Evolutionary conservation across 1,140 invertebrate genomes (phyloP).

Genomic region (Palaemon carinicauda): DNA sequence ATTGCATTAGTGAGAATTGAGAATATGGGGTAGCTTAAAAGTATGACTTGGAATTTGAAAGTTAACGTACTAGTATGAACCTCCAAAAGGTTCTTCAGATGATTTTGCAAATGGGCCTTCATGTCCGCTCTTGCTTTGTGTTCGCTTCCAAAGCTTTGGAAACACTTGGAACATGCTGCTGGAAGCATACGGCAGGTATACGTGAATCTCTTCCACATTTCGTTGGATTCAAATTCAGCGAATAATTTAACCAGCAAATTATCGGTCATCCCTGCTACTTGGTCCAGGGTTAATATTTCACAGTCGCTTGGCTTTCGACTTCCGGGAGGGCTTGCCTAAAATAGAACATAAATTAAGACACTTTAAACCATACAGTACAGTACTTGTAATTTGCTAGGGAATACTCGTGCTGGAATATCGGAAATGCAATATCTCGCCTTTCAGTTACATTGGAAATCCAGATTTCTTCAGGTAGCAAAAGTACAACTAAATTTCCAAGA

Average conservation of each 20-base stretch:
- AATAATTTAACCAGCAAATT: conserved; percentile 40
- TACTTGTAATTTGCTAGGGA: too few species aligned
- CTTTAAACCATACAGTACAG: background rate
- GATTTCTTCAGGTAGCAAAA: too few species aligned
- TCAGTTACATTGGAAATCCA: too few species aligned
- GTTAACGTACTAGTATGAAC: conserved; percentile 35
- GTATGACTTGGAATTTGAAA: background rate
- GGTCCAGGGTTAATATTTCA: conserved; percentile 30
- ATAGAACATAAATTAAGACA: background rate
- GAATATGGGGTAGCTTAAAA: too few species aligned
- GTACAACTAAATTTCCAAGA: too few species aligned
- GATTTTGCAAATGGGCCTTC: conserved; percentile 29
- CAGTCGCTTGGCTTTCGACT: conserved; percentile 39
- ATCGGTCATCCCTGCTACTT: conserved; percentile 34
- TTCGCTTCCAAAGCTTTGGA: conserved; percentile 48
- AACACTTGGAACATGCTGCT: conserved; percentile 39
- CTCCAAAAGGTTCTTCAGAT: conserved; percentile 29
- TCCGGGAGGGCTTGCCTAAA: conserved; percentile 6
- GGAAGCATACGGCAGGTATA: conserved; percentile 45
- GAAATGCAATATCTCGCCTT: too few species aligned
- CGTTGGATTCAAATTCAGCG: conserved; percentile 37
- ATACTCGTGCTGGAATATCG: background rate
- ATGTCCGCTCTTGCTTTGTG: conserved; percentile 40
- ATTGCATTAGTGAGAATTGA: too few species aligned
- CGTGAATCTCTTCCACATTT: conserved; percentile 42